Conservation (phyloP, 2,797 vertebrate species). For the Remorina albescens region DNA sequence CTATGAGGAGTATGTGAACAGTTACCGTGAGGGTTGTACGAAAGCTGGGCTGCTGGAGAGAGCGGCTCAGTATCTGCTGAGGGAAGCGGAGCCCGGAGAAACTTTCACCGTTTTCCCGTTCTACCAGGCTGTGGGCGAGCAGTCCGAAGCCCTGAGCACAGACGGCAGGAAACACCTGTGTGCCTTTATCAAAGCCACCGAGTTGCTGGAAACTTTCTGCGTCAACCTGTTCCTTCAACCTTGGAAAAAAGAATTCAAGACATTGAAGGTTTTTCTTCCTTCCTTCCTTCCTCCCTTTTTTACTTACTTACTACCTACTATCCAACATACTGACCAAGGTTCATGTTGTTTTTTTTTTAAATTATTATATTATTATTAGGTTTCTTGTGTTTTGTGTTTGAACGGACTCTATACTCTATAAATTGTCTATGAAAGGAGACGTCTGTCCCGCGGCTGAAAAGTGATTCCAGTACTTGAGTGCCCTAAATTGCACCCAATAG, state of each 20-base stretch:
- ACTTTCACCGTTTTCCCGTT: constrained; percentile 69
- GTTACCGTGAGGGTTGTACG: constrained; percentile 56
- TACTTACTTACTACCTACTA: neutral
- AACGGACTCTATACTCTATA: too few relatives aligned
- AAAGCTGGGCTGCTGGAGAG: constrained; percentile 37
- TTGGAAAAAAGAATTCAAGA: constrained; percentile 89
- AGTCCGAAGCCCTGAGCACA: rapidly evolving
- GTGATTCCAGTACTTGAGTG: too few relatives aligned
- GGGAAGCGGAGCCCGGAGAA: constrained; percentile 12
- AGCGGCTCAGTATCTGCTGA: constrained; percentile 62
- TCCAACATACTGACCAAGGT: too few relatives aligned
- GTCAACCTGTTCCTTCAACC: constrained; percentile 87
- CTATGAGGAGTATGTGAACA: constrained; percentile 66
- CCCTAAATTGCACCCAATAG: too few relatives aligned
- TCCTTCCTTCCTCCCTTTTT: neutral
- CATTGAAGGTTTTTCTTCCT: constrained; percentile 83
- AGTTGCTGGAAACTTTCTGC: constrained; percentile 87
- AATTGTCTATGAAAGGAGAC: too few relatives aligned
- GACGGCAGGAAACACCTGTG: constrained; percentile 58
- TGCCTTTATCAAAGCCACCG: constrained; percentile 74
- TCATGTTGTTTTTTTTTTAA: too few relatives aligned
- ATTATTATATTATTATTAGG: too few relatives aligned
- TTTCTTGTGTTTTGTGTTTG: too few relatives aligned
- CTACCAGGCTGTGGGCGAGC: constrained; percentile 43
- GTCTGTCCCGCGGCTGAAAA: too few relatives aligned